Conservation (phyloP, 2,888 invertebrate genomes). For the Mythimna vitellina region DNA sequence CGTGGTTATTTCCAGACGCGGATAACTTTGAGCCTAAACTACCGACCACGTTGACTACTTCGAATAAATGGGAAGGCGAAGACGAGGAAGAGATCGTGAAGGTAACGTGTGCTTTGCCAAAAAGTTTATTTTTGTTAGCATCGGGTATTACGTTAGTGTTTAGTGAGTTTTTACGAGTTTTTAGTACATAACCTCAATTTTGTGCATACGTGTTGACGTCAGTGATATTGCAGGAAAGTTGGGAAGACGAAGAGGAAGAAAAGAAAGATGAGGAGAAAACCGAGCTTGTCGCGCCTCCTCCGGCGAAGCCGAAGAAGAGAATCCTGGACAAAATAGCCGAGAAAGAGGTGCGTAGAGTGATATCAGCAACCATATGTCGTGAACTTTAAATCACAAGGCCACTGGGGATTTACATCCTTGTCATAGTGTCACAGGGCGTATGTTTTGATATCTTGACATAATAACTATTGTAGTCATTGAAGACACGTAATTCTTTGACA, state of each 20-base stretch:
- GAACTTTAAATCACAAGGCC: constrained; percentile 51
- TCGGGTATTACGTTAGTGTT: constrained; percentile 41
- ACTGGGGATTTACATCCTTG: constrained; percentile 21
- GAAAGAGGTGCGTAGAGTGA: constrained; percentile 92
- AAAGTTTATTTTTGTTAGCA: constrained; percentile 62
- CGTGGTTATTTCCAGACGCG: constrained; percentile 91
- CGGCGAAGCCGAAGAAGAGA: constrained; percentile 93
- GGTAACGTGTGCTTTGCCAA: constrained; percentile 90
- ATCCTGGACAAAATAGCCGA: constrained; percentile 96
- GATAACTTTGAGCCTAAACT: constrained; percentile 93
- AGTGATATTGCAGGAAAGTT: constrained; percentile 94
- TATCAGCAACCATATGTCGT: constrained; percentile 58
- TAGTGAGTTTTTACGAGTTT: constrained; percentile 56
- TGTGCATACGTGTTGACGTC: constrained; percentile 87
- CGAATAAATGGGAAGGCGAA: constrained; percentile 96
- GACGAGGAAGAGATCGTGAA: constrained; percentile 97
- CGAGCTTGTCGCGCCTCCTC: constrained; percentile 89
- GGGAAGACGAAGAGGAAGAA: constrained; percentile 98
- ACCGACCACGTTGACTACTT: constrained; percentile 89
- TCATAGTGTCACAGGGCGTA: constrained; percentile 25
- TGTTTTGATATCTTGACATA: constrained; percentile 14
- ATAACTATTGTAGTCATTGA: constrained; percentile 1
- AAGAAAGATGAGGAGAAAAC: constrained; percentile 94
- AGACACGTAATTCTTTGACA: not conserved
- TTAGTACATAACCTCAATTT: constrained; percentile 82